These are phyloP conservation scores for Equus przewalskii DNA, from an alignment of 2,113 vertebrate genomes.

Conservation along the genomic window DNA sequence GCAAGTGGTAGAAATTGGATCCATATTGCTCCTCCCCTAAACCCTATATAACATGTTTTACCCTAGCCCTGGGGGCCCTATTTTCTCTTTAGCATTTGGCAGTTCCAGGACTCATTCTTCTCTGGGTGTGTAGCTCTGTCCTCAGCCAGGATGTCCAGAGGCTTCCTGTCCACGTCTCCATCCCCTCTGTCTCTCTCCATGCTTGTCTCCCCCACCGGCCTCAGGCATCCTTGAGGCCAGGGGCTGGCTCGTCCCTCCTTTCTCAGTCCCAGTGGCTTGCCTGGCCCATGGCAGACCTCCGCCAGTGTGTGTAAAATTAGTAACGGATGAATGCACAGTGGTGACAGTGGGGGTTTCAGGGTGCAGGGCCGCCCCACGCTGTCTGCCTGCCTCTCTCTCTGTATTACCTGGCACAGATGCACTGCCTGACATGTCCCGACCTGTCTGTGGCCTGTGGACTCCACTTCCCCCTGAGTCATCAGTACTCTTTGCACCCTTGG, in stretches of 20 bases:
- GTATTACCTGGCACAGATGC: not conserved
- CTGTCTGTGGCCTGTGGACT: constrained; percentile 25
- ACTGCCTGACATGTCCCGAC: not conserved
- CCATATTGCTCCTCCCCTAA: not conserved
- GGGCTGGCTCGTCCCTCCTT: not conserved
- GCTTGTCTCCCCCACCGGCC: not conserved
- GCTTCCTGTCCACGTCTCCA: not conserved
- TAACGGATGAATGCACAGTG: not conserved
- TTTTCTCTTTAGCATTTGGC: not conserved
- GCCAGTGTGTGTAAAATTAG: not conserved
- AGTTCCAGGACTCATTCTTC: not conserved
- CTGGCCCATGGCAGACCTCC: not conserved
- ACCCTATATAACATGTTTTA: not conserved
- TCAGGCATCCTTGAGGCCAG: not conserved
- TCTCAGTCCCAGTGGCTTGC: not conserved
- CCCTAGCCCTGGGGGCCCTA: too few relatives aligned
- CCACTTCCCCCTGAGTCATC: not conserved
- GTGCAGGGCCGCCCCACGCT: not conserved
- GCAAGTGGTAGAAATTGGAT: not conserved
- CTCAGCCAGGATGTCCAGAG: not conserved
- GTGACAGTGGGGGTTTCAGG: not conserved
- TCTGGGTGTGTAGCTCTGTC: not conserved
- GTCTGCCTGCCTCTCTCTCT: not conserved
- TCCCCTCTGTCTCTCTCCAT: not conserved
- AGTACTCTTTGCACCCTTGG: not conserved